Conservation (phyloP, 2,797 vertebrate genomes). For the Xiphophorus birchmanni region DNA sequence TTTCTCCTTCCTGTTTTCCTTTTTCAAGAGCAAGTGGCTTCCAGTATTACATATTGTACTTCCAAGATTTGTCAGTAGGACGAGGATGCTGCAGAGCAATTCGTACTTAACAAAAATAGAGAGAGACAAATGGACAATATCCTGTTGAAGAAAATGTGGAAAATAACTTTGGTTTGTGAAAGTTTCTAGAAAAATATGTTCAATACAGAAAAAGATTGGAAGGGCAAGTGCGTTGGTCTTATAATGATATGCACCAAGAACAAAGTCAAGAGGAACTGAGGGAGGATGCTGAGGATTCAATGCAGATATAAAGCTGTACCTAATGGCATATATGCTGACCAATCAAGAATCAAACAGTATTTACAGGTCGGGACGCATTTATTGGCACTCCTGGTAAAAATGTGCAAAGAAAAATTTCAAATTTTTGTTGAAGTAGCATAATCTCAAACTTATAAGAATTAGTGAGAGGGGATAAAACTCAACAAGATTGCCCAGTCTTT, state of each 20-base stretch:
- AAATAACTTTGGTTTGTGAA: slow-evolving; percentile 10
- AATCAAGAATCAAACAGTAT: slow-evolving; percentile 73
- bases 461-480: background rate
- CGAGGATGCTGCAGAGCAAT: slow-evolving; percentile 12
- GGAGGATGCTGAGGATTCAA: slow-evolving; percentile 28
- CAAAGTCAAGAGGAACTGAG: slow-evolving; percentile 33
- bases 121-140: slow-evolving; percentile 1
- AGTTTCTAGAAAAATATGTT: slow-evolving; percentile 49
- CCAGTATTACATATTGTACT: slow-evolving; percentile 43
- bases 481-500: background rate
- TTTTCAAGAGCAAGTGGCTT: slow-evolving; percentile 43
- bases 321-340: slow-evolving; percentile 85
- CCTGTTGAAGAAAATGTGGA: background rate
- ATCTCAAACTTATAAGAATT: background rate
- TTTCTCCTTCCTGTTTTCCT: slow-evolving; percentile 44
- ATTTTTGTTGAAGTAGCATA: background rate
- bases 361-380: slow-evolving; percentile 8
- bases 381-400: slow-evolving; percentile 3
- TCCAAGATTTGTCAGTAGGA: slow-evolving; percentile 35
- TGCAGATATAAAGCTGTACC: slow-evolving; percentile 62
- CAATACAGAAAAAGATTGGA: slow-evolving; percentile 40
- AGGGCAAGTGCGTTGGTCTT: slow-evolving; percentile 70
- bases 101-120: slow-evolving; percentile 38
- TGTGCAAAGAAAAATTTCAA: background rate
- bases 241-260: slow-evolving; percentile 46